These are phyloP conservation scores for Amphiura filiformis DNA, from an alignment of 35 echinoderm and acorn worm genomes.

Conservation along the genomic window DNA sequence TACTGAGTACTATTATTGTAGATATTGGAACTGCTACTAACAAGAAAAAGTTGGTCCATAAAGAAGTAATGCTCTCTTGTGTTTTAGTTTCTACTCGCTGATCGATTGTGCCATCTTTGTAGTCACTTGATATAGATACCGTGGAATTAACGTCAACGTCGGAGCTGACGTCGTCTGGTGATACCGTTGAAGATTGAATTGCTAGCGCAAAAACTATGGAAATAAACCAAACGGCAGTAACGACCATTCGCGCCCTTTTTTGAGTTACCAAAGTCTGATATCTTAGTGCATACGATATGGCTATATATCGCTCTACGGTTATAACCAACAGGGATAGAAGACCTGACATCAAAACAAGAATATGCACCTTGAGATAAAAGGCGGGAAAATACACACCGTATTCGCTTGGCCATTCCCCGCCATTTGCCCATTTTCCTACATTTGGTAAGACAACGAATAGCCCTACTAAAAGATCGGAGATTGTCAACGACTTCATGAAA, in stretches of 20 bases:
- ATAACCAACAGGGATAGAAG: constrained; percentile 1
- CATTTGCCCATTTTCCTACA: neutral
- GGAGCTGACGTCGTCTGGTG: no score
- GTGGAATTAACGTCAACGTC: no score
- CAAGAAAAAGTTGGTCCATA: neutral
- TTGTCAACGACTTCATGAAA: constrained; percentile 11
- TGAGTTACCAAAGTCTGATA: constrained; percentile 12
- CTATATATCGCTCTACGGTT: constrained; percentile 5
- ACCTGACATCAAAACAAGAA: neutral
- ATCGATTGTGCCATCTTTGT: no score
- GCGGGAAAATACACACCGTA: neutral
- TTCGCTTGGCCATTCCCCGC: neutral
- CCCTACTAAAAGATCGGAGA: constrained; percentile 18
- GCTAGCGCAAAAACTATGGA: neutral
- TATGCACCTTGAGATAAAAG: neutral
- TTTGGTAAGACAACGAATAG: neutral
- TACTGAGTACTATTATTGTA: neutral
- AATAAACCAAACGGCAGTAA: neutral
- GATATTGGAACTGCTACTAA: neutral
- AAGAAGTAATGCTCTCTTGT: neutral
- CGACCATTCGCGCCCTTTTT: constrained; percentile 3
- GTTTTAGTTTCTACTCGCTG: no score
- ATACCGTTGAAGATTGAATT: no score
- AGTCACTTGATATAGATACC: no score
- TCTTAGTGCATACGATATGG: neutral